Evolutionary conservation across 2,797 vertebrate genomes (phyloP), one percentile per base, ranked within the genome.

Genomic region (Geotrypetes seraphini): DNA sequence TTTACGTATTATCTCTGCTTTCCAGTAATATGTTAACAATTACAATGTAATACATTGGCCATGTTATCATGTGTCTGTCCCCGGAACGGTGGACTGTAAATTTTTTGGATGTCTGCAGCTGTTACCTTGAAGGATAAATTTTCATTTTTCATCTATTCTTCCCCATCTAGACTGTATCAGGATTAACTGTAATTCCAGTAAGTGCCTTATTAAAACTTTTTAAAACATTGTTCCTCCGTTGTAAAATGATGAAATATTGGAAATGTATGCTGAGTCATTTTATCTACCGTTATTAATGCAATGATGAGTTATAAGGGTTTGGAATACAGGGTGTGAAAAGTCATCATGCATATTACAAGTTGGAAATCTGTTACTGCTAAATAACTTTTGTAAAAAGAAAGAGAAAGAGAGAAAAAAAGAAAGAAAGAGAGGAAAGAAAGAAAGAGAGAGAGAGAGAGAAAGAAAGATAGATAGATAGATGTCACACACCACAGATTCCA

Each of bases 151-250:
- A 94, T 97, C 90, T 97, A 95, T 96, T 99, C 90, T 97, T 86
- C 90, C 91, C 96, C 89, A 87, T 97, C 92, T 96, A 99, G 96
- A 99, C 92, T 99, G 96, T 99, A 86, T 94, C 90, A 97, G 90
- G 94, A 99, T 94, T 85, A 97, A 97, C 94, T 99, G 96, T 97
- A 90, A 96, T 81, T 85, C 90, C 88, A 97, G 96, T 99, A 97
- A 97, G 96, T 99, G 81, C 83, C 84, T n/a, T 85, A 89, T 91
- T 96, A 88, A 86, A 86, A 83, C 92, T 87, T 86, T 75, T 78
- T 83, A 79, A 82, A 82, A 66, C 71, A 75, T 81, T 78, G 57
- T 81, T 78, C 66, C 64, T 77, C 63, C 72, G 74, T 74, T 69
- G 57, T 64, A 33, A 57, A 64, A 45, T 38, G 57, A 71, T 78